Evolutionary conservation across 92 coral and sea anemone species (phyloP).

Genomic region (Ricordea florida): DNA sequence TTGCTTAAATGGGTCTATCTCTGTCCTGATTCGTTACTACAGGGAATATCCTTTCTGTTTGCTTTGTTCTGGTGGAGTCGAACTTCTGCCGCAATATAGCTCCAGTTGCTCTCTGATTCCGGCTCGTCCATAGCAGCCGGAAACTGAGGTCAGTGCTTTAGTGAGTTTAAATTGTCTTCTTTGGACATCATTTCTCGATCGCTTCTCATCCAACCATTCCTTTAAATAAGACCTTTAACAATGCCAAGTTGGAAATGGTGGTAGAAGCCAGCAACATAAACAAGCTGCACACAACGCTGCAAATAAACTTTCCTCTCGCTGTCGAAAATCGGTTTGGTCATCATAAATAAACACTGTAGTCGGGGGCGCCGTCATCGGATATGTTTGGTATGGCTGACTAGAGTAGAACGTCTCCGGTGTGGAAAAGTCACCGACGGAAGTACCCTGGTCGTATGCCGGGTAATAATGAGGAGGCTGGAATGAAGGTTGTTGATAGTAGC

Average conservation of each 20-base stretch:
- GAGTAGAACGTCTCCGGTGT: constrained; percentile 14
- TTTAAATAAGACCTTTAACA: not conserved
- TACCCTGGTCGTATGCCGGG: not conserved
- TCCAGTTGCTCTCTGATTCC: too few species aligned
- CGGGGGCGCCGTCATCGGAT: constrained; percentile 67
- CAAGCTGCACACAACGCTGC: constrained; percentile 84
- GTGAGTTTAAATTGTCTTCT: too few species aligned
- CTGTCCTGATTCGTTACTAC: too few species aligned
- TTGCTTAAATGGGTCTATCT: too few species aligned
- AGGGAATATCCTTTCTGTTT: too few species aligned
- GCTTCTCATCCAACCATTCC: too few species aligned
- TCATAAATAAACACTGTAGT: constrained; percentile 55
- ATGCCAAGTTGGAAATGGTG: constrained; percentile 70
- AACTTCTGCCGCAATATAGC: too few species aligned
- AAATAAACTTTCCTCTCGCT: constrained; percentile 54
- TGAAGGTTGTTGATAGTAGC: constrained; percentile 25
- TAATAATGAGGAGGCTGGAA: constrained; percentile 38
- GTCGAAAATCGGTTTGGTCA: constrained; percentile 39
- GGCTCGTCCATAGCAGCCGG: too few species aligned
- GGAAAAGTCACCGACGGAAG: not conserved
- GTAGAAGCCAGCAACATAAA: constrained; percentile 82
- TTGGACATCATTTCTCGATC: too few species aligned
- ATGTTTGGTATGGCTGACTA: constrained; percentile 62
- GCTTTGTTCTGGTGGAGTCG: too few species aligned
- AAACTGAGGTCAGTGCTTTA: too few species aligned